Base-by-base conservation (phyloP, 2,113 vertebrate species). In the Aptenodytes forsteri region DNA sequence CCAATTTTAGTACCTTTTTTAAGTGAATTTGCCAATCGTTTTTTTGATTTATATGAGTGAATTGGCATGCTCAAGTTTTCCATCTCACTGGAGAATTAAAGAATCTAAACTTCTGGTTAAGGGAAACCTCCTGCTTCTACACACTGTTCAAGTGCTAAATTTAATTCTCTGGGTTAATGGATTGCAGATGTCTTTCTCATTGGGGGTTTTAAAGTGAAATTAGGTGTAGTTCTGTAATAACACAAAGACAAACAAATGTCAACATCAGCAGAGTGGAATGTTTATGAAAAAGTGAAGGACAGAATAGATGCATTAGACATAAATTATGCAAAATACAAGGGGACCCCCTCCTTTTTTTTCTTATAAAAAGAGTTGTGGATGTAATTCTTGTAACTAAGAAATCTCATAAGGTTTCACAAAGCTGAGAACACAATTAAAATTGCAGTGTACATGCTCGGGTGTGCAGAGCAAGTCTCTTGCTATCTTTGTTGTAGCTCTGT, bases 141-240 rank as follows among this genome's bases (percentile, higher is more conserved):
- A 86, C 78, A 83, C 88, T 94, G 93, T 93, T 96, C 92, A 94
- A 96, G 92, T 97, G 97, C 95, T 95, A 97, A 97, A 97, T 97
- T 96, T 97, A 98, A 97, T 97, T 97, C 96, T 94, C 92, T 76
- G 95, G 86, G 94, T 93, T 97, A 97, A 97, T 97, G 91, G 95
- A 79, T 94, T 96, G 90, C 96, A 98, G 96, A 97, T 97, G 96
- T 97, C 83, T 96, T 94, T 96, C 93, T 97, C 91, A 77, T 87
- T 96, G 91, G 90, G 94, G 84, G 82, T 95, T 97, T 97, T 94
- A 93, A 97, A 96, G 95, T 96, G 95, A 95, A 97, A 97, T 97
- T 95, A 96, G 93, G 95, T 96, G 84, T 89, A 96, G 81, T 95
- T 96, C 87, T 96, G 82, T 94, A 97, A 96, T 95, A 97, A 95